These are phyloP conservation scores for Macropodus opercularis DNA, from an alignment of 2,797 vertebrate species.

Conservation along the genomic window DNA sequence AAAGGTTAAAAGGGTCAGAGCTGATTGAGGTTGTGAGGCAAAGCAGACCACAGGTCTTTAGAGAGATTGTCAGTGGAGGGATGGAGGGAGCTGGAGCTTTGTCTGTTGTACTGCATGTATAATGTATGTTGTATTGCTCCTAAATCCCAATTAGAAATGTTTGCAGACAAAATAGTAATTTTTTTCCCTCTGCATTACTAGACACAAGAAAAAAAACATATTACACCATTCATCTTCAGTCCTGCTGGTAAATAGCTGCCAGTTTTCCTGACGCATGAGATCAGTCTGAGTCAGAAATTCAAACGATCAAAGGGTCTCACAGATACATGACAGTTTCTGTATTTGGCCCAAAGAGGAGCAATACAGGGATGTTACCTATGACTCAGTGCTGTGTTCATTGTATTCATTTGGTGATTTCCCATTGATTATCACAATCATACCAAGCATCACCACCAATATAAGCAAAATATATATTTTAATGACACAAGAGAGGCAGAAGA, in stretches of 20 bases:
- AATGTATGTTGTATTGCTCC: not conserved
- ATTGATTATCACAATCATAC: not conserved
- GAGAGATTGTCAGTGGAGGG: slow-evolving; percentile 1
- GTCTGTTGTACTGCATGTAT: too few species aligned
- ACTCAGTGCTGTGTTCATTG: slow-evolving; percentile 19
- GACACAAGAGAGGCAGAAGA: too few species aligned
- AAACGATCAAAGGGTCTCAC: slow-evolving; percentile 49
- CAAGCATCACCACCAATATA: not conserved
- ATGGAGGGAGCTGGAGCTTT: not conserved
- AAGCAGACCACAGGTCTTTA: slow-evolving; percentile 21
- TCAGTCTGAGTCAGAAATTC: slow-evolving; percentile 33
- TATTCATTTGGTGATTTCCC: not conserved
- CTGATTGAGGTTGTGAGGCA: slow-evolving; percentile 32
- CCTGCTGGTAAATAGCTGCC: slow-evolving; percentile 25
- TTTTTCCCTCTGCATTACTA: not conserved
- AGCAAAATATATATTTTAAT: not conserved
- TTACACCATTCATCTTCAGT: not conserved
- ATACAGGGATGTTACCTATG: slow-evolving; percentile 48
- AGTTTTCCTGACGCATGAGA: not conserved
- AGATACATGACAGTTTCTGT: slow-evolving; percentile 49
- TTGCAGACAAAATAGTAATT: not conserved
- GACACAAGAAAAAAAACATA: not conserved
- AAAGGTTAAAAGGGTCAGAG: slow-evolving; percentile 38
- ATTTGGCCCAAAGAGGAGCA: slow-evolving; percentile 50
- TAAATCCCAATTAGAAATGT: not conserved